Evolutionary conservation across 1,140 invertebrate genomes (phyloP).

Genomic region (Platyura marginata): DNA sequence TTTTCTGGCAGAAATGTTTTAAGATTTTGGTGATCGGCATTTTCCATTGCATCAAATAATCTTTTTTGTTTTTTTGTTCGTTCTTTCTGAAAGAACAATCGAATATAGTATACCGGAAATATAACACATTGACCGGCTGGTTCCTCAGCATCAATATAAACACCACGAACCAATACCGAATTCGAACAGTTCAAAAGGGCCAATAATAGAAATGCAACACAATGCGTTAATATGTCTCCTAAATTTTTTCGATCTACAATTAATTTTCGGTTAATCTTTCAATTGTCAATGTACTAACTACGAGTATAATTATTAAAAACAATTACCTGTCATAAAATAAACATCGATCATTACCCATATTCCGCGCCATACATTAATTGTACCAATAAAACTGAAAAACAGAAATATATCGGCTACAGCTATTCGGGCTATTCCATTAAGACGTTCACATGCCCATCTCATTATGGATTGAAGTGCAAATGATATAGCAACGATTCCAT

Average conservation of each 20-base stretch:
- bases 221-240: conserved; percentile 59
- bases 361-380: conserved; percentile 72
- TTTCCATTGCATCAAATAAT: conserved; percentile 15
- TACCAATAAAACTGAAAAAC: conserved; percentile 56
- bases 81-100: conserved; percentile 51
- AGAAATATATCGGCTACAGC: conserved; percentile 55
- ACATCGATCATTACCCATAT: conserved; percentile 63
- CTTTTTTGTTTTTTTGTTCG: conserved; percentile 33
- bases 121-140: conserved; percentile 57
- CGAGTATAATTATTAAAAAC: not conserved
- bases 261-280: too few relatives aligned
- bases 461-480: conserved; percentile 54
- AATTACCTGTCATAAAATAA: conserved; percentile 52
- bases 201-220: conserved; percentile 49
- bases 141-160: conserved; percentile 69
- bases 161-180: conserved; percentile 61
- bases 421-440: conserved; percentile 43
- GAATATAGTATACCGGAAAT: conserved; percentile 62
- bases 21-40: conserved; percentile 12
- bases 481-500: conserved; percentile 44
- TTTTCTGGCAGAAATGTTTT: conserved; percentile 1
- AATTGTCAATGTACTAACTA: not conserved
- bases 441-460: conserved; percentile 40
- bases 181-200: conserved; percentile 68
- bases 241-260: conserved; percentile 29